Percentiles rank a stretch among this genome's conserved stretches.
These are phyloP conservation scores for Amblyopsis hoosieri DNA, from an alignment of 2,797 vertebrate genomes.

Conservation along the genomic window DNA sequence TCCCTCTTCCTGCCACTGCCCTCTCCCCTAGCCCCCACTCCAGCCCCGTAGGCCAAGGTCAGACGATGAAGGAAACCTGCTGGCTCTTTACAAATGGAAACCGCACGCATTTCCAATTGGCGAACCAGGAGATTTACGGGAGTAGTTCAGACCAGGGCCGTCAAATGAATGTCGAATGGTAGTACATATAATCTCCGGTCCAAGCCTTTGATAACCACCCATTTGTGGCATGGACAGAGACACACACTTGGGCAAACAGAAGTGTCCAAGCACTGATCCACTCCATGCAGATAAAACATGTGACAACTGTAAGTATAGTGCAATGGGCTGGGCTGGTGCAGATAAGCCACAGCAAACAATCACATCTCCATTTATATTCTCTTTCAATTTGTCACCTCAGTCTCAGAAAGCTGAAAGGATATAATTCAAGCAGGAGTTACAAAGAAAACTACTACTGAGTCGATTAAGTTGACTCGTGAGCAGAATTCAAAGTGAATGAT, in stretches of 20 bases:
- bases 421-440: slow-evolving; percentile 6
- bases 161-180: no score
- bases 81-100: slow-evolving; percentile 39
- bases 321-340: slow-evolving; percentile 6
- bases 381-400: slow-evolving; percentile 21
- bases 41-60: slow-evolving; percentile 23
- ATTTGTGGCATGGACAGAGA: background rate
- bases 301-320: background rate
- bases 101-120: no score
- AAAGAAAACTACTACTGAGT: slow-evolving; percentile 6
- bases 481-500: slow-evolving; percentile 25
- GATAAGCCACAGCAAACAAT: slow-evolving; percentile 11
- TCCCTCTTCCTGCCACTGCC: slow-evolving; percentile 12
- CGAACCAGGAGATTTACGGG: no score
- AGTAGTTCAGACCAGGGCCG: no score
- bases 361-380: slow-evolving; percentile 30
- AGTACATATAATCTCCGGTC: no score
- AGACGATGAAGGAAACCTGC: slow-evolving; percentile 37
- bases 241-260: background rate
- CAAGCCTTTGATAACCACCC: no score
- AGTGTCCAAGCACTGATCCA: no score
- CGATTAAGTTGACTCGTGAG: slow-evolving; percentile 4
- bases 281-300: slow-evolving; percentile 8
- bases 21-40: slow-evolving; percentile 11
- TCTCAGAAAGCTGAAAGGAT: slow-evolving; percentile 4